Base-by-base conservation (phyloP, 64 coral and sea anemone species). In the Montipora efflorescens region DNA sequence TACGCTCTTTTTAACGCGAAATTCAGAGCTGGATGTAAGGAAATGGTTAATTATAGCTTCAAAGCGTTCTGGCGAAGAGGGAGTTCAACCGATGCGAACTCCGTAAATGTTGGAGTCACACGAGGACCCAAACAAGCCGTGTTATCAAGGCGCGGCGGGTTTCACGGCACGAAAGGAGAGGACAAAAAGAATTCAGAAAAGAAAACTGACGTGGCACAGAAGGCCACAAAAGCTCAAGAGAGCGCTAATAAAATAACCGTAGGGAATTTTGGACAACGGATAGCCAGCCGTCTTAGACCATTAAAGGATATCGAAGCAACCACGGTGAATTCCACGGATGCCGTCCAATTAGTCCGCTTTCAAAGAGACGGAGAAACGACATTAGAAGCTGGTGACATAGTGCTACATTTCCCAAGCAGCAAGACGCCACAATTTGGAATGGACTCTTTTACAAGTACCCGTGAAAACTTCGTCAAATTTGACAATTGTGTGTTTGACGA, bases 21-120 rank as follows among this genome's bases (percentile, higher is more conserved):
- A 66, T 97, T 97, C 67, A 74, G 96, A 81, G 93, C 91, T 20
- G 96, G 96, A 0, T 97, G 96, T 48, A 97, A 97, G 49, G 92
- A 88, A 53, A 87, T 97, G 75, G 95, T 82, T 49, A 48, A 7
- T 8, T 7, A 48, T 18, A 86, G 66, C 19, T 49, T 86, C 8
- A 86, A 71, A 2, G 66, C 44, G 19, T 4, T 70, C 6, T 36
- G 15, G 47, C 46, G 82, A 3, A 71, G 22, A 2, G 47, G 66
- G 47, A 71, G 64, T 5, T 64, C 82, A 44, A 43, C n/a, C 4
- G 66, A 3, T 1, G 44, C 18, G 18, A 71, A 67, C 19, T 7
- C 62, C 5, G 47, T 18, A 53, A 21, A 5, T 49, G 15, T 0
- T 5, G 44, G 15, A 19, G 4, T 3, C 2, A 3, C 9, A 10